Evolutionary conservation across 2,113 vertebrate species (phyloP), one percentile per base, ranked within the genome.

Genomic region (Sinocyclocheilus anophthalmus): DNA sequence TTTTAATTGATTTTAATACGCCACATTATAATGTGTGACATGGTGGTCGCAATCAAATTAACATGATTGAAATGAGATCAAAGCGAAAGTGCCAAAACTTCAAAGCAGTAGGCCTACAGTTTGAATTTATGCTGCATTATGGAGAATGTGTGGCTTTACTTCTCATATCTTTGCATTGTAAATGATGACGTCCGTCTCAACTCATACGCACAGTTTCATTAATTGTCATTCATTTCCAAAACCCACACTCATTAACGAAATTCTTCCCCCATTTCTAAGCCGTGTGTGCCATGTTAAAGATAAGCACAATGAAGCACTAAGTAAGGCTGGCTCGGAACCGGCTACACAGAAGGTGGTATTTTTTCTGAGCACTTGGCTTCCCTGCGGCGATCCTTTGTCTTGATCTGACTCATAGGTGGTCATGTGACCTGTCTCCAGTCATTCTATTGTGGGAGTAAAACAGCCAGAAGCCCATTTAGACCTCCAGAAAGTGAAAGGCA

Each of bases 371-470:
- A 13, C 37, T 75, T 33, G 20, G 26, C 22, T 48, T 76, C 57
- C 83, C 83, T 13, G 37, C 4, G 8, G 83, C n/a, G 30, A 45
- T 63, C 83, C 8, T 84, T 84, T 84, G 83, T 84, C 72, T 84
- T 33, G 53, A 76, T 37, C 5, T 84, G 57, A 84, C 37, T 84
- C 83, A 84, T 42, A 37, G 67, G 18, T 6, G 20, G 33, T 55
- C 82, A 76, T 13, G 72, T 84, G 83, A 76, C 70, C 70, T 8
- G 70, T 63, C 55, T 76, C 53, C 33, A 75, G 39, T 84, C 9
- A 76, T 26, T 48, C 55, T 76, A 30, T 48, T 30, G 55, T 76
- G 55, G 61, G 45, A 20, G 24, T 45, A 9, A 72, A 73, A 61
- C 50, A 14, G n/a, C 55, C 77, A 81, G 67, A 86, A 65, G 39